Evolutionary conservation across 2,113 vertebrate species (phyloP), one percentile per base, ranked within the genome.

Genomic region (Colistium nudipinnis): DNA sequence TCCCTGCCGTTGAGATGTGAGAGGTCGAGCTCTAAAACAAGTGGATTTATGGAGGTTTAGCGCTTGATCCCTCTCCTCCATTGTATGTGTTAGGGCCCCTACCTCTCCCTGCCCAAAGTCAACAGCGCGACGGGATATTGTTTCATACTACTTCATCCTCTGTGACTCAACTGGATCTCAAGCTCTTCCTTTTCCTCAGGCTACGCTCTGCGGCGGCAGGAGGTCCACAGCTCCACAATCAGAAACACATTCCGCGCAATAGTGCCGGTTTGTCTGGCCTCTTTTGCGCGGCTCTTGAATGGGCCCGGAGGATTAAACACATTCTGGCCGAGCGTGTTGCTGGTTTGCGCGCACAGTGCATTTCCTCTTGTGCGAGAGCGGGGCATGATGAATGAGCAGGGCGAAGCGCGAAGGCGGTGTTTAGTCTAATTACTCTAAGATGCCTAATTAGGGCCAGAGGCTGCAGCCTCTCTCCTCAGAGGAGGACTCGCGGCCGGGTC

Each of bases 351-450:
- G 19, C 39, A 85, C 79, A 83, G 82, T 86, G 79, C 60, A 64
- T 82, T 88, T 87, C 82, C 84, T 85, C 69, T n/a, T 76, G 65
- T 3, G 17, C 73, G 55, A 47, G 63, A 75, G 82, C 70, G 39
- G 59, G 78, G 74, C 82, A 60, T 90, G 89, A 90, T 91, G 87
- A 91, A 92, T 92, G 88, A 87, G 87, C 45, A 20, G 81, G 88
- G 83, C 60, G 56, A 73, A 90, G 90, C 87, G 81, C 86, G 82
- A 90, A 90, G 82, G 85, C 83, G 88, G 73, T 90, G 87, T 91
- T 91, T 91, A 91, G 86, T 84, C 83, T 91, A 90, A 92, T 92
- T 91, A 90, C 78, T 89, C 81, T 85, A 91, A 92, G 88, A 90
- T 89, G 90, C 84, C 86, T 90, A 92, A 90, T 92, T 92, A 84